Percentiles rank a stretch among this genome's conserved stretches.
These are phyloP conservation scores for Pelusios castaneus DNA, from an alignment of 2,113 vertebrate species.

Conservation along the genomic window DNA sequence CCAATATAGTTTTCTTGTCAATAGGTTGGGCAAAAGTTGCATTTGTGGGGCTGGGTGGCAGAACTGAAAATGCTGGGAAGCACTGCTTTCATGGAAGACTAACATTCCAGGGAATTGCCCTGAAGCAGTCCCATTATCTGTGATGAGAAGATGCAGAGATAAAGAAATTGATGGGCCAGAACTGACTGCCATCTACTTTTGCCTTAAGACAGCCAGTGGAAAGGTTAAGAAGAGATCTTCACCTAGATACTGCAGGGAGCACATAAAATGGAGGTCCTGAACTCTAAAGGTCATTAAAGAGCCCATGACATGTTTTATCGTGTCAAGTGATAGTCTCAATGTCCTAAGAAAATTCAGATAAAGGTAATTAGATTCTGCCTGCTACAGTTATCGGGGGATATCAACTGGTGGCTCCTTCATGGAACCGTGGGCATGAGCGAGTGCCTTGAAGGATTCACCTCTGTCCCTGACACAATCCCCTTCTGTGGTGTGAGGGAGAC, in stretches of 20 bases:
- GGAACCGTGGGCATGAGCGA: no score
- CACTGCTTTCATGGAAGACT: neutral
- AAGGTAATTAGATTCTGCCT: neutral
- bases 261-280: fast-evolving
- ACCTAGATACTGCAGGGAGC: neutral
- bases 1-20: neutral
- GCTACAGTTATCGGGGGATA: neutral
- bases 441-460: no score
- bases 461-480: no score
- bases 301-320: neutral
- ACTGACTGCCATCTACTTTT: neutral
- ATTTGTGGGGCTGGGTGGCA: neutral
- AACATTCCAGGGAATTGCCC: neutral
- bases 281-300: neutral
- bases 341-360: neutral
- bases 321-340: fast-evolving
- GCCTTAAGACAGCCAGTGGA: fast-evolving
- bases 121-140: neutral
- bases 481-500: no score
- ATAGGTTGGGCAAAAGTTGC: neutral
- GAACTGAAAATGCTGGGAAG: neutral
- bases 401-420: no score
- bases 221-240: neutral
- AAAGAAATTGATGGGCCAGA: neutral
- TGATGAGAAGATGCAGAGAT: neutral